These are phyloP conservation scores for Polietes domitor DNA, from an alignment of 2,888 invertebrate species.

Conservation along the genomic window DNA sequence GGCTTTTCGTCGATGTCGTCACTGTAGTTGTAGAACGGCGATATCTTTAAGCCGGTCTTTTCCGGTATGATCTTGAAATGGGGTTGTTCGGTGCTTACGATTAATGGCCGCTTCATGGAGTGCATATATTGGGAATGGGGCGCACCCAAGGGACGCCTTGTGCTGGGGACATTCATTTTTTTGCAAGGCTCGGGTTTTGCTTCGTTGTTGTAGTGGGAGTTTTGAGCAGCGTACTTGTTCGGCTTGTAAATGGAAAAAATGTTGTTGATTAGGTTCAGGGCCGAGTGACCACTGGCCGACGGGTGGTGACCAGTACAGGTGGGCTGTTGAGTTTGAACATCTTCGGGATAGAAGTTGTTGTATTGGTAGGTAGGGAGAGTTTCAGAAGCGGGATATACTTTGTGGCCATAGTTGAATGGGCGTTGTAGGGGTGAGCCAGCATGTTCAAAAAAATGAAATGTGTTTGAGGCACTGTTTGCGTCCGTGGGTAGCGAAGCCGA, in stretches of 20 bases:
- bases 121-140: conserved; percentile 78
- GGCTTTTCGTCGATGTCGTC: conserved; percentile 76
- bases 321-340: conserved; percentile 76
- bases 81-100: conserved; percentile 82
- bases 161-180: conserved; percentile 81
- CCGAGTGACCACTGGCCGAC: conserved; percentile 77
- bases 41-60: conserved; percentile 83
- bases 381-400: conserved; percentile 78
- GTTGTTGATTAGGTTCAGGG: conserved; percentile 80
- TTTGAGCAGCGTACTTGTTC: conserved; percentile 80
- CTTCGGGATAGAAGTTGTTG: conserved; percentile 80
- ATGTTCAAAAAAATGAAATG: conserved; percentile 79
- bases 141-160: conserved; percentile 78
- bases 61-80: conserved; percentile 82
- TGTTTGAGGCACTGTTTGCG: conserved; percentile 65
- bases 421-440: conserved; percentile 76
- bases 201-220: conserved; percentile 79
- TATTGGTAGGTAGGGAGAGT: conserved; percentile 79
- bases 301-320: conserved; percentile 75
- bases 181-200: conserved; percentile 80
- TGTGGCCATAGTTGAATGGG: conserved; percentile 75
- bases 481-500: conserved; percentile 65
- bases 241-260: conserved; percentile 81
- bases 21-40: conserved; percentile 80
- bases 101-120: conserved; percentile 82